Evolutionary conservation across 1,140 invertebrate species (phyloP), one percentile per base, ranked within the genome.

Genomic region (Lasioglossum baleicum): DNA sequence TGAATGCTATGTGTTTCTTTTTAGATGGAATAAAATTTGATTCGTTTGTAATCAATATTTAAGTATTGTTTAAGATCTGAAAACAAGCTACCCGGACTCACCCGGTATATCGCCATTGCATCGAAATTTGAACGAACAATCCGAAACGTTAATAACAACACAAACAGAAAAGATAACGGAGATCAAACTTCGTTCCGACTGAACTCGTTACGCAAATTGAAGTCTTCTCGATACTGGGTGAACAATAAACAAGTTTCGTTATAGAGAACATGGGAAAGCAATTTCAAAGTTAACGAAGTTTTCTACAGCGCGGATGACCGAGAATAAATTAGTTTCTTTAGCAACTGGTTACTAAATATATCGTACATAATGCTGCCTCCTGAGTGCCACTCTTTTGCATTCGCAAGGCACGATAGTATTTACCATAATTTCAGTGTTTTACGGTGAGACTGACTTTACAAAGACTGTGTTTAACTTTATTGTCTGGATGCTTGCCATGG

Each of bases 391-490:
- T 56, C 13, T 56, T 71, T 78, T 26, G 35, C 53, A 65, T 78
- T 64, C n/a, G 63, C 53, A 72, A 13, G 31, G 13, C 60, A 69
- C 35, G 42, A 53, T 20, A 31, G 20, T 69, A 60, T 69, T 76
- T 76, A 48, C 53, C 22, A 20, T 77, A 61, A 70, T 61, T 13
- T 17, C 31, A 48, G 68, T 31, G 42, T 35, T 72, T 53, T 31
- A 60, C 58, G 6, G 31, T 5, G 15, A 48, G n/a, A 26, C 26
- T 8, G n/a, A 2, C 48, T 53, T 51, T 26, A 26, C 69, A 56
- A 68, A 61, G 60, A 65, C 69, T 72, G 20, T 70, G 60, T 64
- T 72, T 78, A 78, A 72, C 72, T 78, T 72, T 61, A 78, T 72
- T 44, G 68, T 42, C 68, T 78, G 76, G 76, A 78, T 44, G 48